These are phyloP conservation scores for Fragum sueziense DNA, from an alignment of 2,888 invertebrate species.

Conservation along the genomic window DNA sequence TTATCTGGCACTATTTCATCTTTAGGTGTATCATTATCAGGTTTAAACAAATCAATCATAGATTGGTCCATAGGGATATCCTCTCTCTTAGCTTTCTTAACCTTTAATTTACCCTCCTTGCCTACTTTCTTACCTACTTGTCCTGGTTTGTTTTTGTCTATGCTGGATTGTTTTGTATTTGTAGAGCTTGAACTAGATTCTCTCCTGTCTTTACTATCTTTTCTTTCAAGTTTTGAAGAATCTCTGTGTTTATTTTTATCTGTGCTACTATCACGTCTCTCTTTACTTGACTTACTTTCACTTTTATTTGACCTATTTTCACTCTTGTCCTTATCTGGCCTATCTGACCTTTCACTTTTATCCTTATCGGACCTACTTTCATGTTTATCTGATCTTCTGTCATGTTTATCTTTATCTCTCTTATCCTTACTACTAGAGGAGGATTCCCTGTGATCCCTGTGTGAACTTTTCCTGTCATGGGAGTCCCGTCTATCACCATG, in stretches of 20 bases:
- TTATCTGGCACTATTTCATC: constrained; percentile 34
- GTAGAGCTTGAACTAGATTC: constrained; percentile 32
- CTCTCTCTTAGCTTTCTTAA: constrained; percentile 41
- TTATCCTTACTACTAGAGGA: constrained; percentile 25
- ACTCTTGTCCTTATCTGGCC: constrained; percentile 8
- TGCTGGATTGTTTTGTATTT: constrained; percentile 1
- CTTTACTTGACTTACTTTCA: constrained; percentile 16
- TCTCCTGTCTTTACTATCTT: constrained; percentile 31
- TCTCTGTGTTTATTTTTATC: constrained; percentile 6
- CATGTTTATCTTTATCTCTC: constrained; percentile 16
- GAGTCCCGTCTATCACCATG: constrained; percentile 34
- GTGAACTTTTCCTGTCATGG: constrained; percentile 31
- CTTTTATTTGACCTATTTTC: constrained; percentile 1
- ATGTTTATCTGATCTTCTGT: constrained; percentile 20
- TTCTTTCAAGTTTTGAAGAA: constrained; percentile 23
- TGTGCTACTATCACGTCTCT: constrained; percentile 9
- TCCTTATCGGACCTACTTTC: constrained; percentile 23
- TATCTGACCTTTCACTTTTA: neutral
- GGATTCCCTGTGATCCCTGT: constrained; percentile 40
- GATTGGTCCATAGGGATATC: constrained; percentile 69
- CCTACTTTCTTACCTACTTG: constrained; percentile 23
- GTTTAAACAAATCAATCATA: constrained; percentile 76
- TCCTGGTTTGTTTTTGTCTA: constrained; percentile 17
- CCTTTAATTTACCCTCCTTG: constrained; percentile 40
- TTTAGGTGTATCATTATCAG: constrained; percentile 62